Conservation (phyloP, 2,888 invertebrate genomes). For the Shargacucullia verbasci region DNA sequence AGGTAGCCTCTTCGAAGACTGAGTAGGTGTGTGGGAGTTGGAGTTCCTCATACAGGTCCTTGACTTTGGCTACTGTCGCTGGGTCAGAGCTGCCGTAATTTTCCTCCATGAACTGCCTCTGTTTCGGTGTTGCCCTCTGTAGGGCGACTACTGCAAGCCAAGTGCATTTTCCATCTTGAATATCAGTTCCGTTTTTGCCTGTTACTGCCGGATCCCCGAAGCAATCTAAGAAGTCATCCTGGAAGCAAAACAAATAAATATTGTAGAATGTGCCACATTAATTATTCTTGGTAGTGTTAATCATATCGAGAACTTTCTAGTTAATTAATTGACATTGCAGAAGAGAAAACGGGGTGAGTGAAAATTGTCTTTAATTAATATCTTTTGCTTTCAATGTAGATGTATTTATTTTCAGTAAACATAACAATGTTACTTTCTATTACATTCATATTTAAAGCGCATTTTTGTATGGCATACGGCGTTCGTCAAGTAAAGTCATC, state of each 20-base stretch:
- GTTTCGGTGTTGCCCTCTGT: slow-evolving; percentile 92
- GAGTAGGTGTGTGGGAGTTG: slow-evolving; percentile 93
- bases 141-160: slow-evolving; percentile 98
- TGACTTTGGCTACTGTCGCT: slow-evolving; percentile 91
- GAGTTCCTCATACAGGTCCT: slow-evolving; percentile 93
- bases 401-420: not conserved
- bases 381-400: not conserved
- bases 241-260: slow-evolving; percentile 53
- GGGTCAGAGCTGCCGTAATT: slow-evolving; percentile 93
- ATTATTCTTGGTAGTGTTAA: too few species aligned
- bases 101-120: slow-evolving; percentile 92
- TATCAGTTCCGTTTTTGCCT: slow-evolving; percentile 97
- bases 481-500: too few species aligned
- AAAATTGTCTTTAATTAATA: slow-evolving; percentile 7
- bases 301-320: too few species aligned
- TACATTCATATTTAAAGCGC: too few species aligned
- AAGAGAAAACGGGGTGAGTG: slow-evolving; percentile 6
- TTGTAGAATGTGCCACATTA: not conserved
- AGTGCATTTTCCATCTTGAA: slow-evolving; percentile 98
- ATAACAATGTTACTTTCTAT: too few species aligned
- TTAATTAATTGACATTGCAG: slow-evolving; percentile 3
- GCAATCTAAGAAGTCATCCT: slow-evolving; percentile 97
- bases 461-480: too few species aligned
- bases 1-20: slow-evolving; percentile 95
- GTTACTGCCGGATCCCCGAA: slow-evolving; percentile 95